Percentiles rank a stretch among this genome's conserved stretches.
phyloP scores from a whole-genome alignment of 2,113 vertebrate genomes.

The Brachypodius melanocephalos region DNA sequence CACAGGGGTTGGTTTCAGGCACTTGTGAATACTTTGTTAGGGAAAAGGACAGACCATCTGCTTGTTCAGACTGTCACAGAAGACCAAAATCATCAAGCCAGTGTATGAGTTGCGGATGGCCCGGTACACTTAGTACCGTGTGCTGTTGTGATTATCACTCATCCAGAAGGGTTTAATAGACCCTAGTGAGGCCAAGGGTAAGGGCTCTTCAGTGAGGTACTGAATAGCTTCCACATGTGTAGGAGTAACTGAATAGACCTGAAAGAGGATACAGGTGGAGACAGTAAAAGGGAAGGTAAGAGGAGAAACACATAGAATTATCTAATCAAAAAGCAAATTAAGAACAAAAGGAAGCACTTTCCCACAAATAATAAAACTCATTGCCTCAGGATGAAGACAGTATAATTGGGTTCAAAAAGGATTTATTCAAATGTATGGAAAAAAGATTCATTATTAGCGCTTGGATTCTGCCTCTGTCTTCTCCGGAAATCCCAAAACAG shows the following conservation, averaged over 20 bases:
- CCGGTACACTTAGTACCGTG: not conserved
- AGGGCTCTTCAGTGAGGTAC: not conserved
- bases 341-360: not conserved
- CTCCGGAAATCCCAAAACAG: not conserved
- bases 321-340: not conserved
- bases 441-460: not conserved
- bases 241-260: not conserved
- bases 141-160: not conserved
- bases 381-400: not conserved
- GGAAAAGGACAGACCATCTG: not conserved
- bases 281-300: not conserved
- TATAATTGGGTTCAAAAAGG: not conserved
- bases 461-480: not conserved
- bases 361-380: not conserved
- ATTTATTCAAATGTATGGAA: not conserved
- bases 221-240: not conserved
- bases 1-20: not conserved
- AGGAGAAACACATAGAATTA: not conserved
- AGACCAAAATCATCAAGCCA: accelerated
- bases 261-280: not conserved
- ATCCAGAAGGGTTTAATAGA: not conserved
- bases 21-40: not conserved
- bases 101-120: not conserved
- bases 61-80: not conserved
- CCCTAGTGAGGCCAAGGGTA: not conserved